Conservation (phyloP, 2,797 vertebrate genomes). For the Natrix natrix region DNA sequence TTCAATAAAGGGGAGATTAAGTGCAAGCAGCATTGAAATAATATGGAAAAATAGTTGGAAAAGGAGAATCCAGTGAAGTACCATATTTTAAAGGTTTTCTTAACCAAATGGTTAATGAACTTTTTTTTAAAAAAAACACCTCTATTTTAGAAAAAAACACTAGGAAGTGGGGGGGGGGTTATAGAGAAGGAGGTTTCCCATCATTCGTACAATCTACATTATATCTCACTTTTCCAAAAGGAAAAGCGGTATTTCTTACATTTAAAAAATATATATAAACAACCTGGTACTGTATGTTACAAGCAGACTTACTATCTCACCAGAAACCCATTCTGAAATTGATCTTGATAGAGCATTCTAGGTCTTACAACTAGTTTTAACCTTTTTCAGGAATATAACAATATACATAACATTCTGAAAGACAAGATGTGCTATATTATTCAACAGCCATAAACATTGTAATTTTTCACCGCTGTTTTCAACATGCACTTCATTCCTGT, state of each 20-base stretch:
- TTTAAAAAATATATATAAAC: neutral
- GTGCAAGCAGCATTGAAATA: conserved; percentile 5
- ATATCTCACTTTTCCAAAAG: neutral
- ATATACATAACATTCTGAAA: neutral
- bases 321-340: neutral
- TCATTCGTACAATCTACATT: neutral
- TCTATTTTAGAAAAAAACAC: neutral
- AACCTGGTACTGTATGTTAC: neutral
- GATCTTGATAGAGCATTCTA: neutral
- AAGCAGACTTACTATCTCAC: neutral
- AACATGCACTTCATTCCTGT: neutral
- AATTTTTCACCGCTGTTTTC: neutral
- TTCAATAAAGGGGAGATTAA: conserved; percentile 48
- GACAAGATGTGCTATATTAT: neutral
- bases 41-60: neutral
- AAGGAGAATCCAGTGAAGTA: neutral
- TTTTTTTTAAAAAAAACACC: neutral
- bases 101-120: neutral
- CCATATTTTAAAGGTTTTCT: neutral
- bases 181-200: neutral
- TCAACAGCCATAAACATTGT: neutral
- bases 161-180: neutral
- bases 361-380: neutral
- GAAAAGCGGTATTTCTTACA: neutral
- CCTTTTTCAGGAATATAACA: neutral